Evolutionary conservation across 2,113 vertebrate genomes (phyloP).

Genomic region (Romanogobio albipinnatus): DNA sequence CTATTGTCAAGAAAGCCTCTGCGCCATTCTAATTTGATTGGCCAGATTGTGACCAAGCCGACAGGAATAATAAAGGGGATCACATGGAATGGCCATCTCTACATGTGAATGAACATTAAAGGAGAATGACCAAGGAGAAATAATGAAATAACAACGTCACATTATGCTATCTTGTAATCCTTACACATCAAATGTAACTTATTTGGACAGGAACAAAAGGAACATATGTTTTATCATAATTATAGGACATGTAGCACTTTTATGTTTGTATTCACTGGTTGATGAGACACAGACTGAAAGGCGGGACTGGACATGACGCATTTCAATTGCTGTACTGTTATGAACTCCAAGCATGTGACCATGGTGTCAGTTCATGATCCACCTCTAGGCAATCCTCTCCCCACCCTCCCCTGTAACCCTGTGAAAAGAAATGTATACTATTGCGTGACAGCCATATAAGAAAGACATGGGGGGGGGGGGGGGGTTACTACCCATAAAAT

Average conservation of each 20-base stretch:
- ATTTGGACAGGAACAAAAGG: neutral
- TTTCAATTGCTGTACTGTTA: conserved; percentile 5
- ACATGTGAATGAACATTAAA: neutral
- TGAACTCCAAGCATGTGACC: neutral
- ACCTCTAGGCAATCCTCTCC: neutral
- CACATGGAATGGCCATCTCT: conserved; percentile 22
- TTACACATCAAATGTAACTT: neutral
- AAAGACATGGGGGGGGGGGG: neutral
- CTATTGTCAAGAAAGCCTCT: conserved; percentile 53
- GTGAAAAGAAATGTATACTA: neutral
- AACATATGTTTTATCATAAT: neutral
- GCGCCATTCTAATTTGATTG: conserved; percentile 51
- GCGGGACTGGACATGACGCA: neutral
- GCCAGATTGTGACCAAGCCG: conserved; percentile 41
- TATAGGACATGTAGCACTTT: neutral
- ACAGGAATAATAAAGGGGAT: conserved; percentile 24
- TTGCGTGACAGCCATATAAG: conserved; percentile 12
- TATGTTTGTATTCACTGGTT: neutral
- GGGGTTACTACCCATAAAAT: conserved; percentile 11
- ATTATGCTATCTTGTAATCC: neutral
- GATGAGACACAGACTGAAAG: neutral
- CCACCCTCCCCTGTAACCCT: neutral
- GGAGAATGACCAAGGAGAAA: neutral
- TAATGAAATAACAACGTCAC: neutral
- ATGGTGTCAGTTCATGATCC: neutral